Base-by-base conservation (phyloP, 1,140 invertebrate genomes). In the Trypoxylus dichotomus region DNA sequence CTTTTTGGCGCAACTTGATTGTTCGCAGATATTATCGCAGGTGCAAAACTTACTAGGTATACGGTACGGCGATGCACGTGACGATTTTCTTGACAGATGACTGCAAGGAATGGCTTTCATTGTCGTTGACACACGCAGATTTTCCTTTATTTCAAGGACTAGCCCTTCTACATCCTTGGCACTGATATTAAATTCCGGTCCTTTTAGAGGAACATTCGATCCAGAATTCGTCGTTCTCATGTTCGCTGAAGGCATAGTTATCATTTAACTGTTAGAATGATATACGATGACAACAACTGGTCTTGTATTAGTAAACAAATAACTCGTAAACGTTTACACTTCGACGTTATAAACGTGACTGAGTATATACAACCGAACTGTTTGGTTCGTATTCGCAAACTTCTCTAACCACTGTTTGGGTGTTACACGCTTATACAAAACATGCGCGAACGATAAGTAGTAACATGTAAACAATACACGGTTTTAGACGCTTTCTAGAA, bases 61-160 rank as follows among this genome's bases (percentile, higher is more conserved):
- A 41, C 87, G 84, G 81, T 92, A 92, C 0, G 92, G 91, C 58
- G 90, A 90, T n/a, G 89, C 87, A 41, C 91, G 85, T 54, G 86
- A 87, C 77, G 84, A 85, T 77, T 85, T 85, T 78, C 85, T 85
- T 71, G 82, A 84, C 78, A 82, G 79, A 77, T 84, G 82, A 79
- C 81, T 82, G 75, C 83, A 83, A 60, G 84, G 81, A 25, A 85
- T 80, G 54, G 84, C 83, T 77, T 85, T 85, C 76, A 82, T 78
- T 76, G 82, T 81, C 21, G 81, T 79, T 19, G 90, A 88, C 41
- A 92, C 83, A n/a, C 90, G 86, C 15, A 93, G 84, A 80, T 92
- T 93, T 82, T 92, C 90, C 82, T 92, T 93, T 72, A 93, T 92
- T 84, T 92, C 91, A 25, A 91, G 89, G 25, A 93, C 92, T 43